These are phyloP conservation scores for Callocephalon fimbriatum DNA, from an alignment of 2,113 vertebrate genomes.

Conservation along the genomic window DNA sequence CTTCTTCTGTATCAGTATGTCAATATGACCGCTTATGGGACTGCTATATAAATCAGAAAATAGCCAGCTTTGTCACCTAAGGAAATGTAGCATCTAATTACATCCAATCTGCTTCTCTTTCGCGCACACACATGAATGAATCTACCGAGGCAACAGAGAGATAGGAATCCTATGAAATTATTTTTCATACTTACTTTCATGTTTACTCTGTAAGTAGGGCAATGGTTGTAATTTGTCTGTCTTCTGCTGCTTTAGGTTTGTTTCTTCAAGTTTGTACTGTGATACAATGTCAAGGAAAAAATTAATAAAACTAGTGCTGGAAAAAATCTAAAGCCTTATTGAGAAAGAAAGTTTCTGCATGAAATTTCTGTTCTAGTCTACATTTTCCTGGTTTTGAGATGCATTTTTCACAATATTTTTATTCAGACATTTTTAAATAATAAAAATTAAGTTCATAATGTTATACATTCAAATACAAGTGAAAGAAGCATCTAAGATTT, in stretches of 20 bases:
- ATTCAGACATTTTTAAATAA: not conserved
- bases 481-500: not conserved
- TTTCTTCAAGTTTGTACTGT: not conserved
- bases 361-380: not conserved
- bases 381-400: not conserved
- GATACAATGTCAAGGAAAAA: not conserved
- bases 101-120: not conserved
- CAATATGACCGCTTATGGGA: not conserved
- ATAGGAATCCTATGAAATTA: not conserved
- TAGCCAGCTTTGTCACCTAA: not conserved
- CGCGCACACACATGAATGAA: not conserved
- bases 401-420: not conserved
- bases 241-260: not conserved
- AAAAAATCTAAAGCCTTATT: not conserved
- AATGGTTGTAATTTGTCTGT: not conserved
- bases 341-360: not conserved
- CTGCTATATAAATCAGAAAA: not conserved
- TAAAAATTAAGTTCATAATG: not conserved
- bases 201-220: not conserved
- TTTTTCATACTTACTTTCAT: not conserved
- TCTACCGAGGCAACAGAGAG: not conserved
- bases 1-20: not conserved
- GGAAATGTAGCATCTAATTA: not conserved
- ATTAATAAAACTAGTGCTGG: not conserved
- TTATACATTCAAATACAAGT: not conserved